phyloP scores from a whole-genome alignment of 2,113 vertebrate genomes.

The Motacilla alba region DNA sequence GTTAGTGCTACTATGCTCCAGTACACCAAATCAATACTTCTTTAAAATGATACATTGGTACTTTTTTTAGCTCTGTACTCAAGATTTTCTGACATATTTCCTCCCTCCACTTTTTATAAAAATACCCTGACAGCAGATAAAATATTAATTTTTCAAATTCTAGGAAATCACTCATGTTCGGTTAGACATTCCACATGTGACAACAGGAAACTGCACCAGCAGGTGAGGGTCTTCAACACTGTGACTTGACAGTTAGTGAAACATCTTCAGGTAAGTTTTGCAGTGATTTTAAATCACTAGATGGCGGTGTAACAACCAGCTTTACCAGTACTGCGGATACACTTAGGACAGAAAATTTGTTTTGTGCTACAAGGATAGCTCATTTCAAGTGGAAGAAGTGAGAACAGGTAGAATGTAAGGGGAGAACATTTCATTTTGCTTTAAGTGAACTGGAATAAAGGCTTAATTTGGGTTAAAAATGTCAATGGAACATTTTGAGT shows the following conservation, averaged over 20 bases:
- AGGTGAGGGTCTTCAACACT: background rate
- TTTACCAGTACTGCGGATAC: background rate
- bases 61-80: background rate
- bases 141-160: background rate
- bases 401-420: background rate
- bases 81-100: background rate
- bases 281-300: background rate
- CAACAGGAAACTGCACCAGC: accelerated
- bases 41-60: background rate
- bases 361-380: background rate
- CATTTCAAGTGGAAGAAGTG: background rate
- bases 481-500: background rate
- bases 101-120: background rate
- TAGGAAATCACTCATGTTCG: background rate
- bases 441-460: background rate
- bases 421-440: background rate
- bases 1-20: background rate
- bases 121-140: background rate
- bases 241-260: background rate
- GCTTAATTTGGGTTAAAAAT: background rate
- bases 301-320: background rate
- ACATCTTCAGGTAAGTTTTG: background rate
- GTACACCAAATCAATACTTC: background rate
- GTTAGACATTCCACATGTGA: background rate
- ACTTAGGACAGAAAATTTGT: accelerated